A percentile compares a stretch with the other conserved stretches of the same genome.
Conservation (phyloP, 2,113 vertebrate species). For the Leucopsar rothschildi region DNA sequence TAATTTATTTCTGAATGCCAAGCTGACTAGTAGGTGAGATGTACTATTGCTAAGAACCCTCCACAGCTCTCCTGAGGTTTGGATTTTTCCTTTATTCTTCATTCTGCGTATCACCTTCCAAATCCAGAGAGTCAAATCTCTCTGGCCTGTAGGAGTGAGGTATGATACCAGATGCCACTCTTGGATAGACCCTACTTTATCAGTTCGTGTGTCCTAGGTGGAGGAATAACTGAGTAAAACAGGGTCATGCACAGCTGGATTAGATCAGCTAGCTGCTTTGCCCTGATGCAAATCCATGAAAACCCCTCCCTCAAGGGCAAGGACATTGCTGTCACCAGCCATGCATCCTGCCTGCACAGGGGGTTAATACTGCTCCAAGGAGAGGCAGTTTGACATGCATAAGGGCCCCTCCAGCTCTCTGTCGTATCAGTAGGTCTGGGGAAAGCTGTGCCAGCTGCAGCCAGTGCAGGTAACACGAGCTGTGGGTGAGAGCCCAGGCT, state of each 20-base stretch:
- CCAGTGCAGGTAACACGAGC: accelerated
- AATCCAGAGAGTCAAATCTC: not conserved
- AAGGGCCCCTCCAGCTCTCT: not conserved
- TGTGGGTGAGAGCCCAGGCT: not conserved
- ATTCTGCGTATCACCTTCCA: not conserved
- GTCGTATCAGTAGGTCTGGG: no score
- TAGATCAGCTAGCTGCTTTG: not conserved
- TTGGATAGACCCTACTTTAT: not conserved
- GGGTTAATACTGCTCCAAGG: not conserved
- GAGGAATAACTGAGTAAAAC: not conserved
- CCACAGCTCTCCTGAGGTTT: not conserved
- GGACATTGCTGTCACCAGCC: not conserved
- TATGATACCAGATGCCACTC: not conserved
- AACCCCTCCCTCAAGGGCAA: not conserved
- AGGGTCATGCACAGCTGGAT: not conserved
- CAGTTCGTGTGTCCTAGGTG: not conserved
- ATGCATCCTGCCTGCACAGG: not conserved
- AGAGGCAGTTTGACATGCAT: accelerated
- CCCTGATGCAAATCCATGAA: not conserved
- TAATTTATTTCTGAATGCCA: not conserved
- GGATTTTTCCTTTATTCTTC: not conserved
- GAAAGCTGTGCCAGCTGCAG: not conserved
- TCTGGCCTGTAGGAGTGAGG: not conserved
- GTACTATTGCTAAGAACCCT: not conserved
- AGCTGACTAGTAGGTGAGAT: not conserved